These are phyloP conservation scores for Pheosia tremula DNA, from an alignment of 2,888 invertebrate species.

Conservation along the genomic window DNA sequence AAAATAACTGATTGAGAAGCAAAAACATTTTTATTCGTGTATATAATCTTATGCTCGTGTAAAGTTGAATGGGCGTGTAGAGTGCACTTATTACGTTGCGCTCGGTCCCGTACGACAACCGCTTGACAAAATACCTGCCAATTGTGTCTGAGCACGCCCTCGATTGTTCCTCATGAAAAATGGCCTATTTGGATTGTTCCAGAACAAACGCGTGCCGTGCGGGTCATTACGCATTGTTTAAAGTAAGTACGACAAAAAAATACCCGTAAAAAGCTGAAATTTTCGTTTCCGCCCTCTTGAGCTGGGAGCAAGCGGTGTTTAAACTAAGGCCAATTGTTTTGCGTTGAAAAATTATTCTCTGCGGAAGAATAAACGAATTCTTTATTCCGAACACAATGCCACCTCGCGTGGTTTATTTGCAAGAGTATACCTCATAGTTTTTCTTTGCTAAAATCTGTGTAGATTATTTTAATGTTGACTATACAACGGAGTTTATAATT, in stretches of 20 bases:
- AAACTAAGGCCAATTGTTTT: constrained; percentile 71
- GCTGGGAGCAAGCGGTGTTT: constrained; percentile 63
- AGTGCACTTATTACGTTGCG: constrained; percentile 74
- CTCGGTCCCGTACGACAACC: constrained; percentile 74
- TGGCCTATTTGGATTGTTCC: constrained; percentile 82
- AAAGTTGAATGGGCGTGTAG: constrained; percentile 48
- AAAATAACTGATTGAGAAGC: not conserved
- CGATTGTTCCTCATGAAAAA: constrained; percentile 84
- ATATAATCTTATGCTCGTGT: not conserved
- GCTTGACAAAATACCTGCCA: constrained; percentile 83
- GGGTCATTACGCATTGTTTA: constrained; percentile 84
- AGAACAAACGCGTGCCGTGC: constrained; percentile 82
- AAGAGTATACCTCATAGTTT: constrained; percentile 12
- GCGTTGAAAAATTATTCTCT: constrained; percentile 55
- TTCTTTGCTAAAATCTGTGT: not conserved
- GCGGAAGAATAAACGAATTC: constrained; percentile 38
- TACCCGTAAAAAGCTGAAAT: constrained; percentile 70
- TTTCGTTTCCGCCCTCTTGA: constrained; percentile 72
- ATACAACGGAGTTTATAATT: too few species aligned
- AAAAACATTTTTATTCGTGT: not conserved
- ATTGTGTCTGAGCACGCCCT: constrained; percentile 80
- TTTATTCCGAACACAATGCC: constrained; percentile 45
- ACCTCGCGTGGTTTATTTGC: constrained; percentile 7
- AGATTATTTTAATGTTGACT: too few species aligned
- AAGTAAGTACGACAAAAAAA: constrained; percentile 79